Percentiles rank a stretch among this genome's conserved stretches.
phyloP scores from a whole-genome alignment of 1,140 invertebrate species.

The Drosophila kurseongensis region DNA sequence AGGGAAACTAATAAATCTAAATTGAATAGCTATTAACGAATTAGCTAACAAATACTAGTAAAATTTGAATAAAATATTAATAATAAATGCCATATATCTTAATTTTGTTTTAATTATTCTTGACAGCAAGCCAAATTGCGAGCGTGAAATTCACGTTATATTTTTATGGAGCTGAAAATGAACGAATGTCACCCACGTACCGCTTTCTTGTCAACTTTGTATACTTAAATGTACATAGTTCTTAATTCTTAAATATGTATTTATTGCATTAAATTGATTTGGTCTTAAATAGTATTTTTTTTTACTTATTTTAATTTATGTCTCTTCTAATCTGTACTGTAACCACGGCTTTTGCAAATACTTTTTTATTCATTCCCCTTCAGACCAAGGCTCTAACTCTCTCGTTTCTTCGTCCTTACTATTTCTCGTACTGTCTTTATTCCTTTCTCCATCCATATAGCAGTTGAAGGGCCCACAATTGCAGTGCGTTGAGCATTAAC shows the following conservation, averaged over 20 bases:
- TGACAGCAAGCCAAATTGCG: too few species aligned
- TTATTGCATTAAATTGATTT: not conserved
- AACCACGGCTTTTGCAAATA: not conserved
- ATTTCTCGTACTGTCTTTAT: not conserved
- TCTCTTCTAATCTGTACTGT: not conserved
- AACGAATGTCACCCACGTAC: too few species aligned
- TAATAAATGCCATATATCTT: too few species aligned
- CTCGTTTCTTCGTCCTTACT: constrained; percentile 6
- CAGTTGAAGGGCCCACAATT: constrained; percentile 28
- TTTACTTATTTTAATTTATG: accelerated
- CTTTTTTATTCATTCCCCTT: constrained; percentile 25
- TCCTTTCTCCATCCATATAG: constrained; percentile 22
- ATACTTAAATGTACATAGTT: too few species aligned
- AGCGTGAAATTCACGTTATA: too few species aligned
- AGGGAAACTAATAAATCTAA: not conserved
- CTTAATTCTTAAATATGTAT: too few species aligned
- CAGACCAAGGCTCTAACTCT: constrained; percentile 9
- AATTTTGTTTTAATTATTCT: too few species aligned
- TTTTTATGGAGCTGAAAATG: too few species aligned
- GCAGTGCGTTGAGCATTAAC: constrained; percentile 38
- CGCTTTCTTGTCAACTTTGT: too few species aligned
- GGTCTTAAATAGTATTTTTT: not conserved
- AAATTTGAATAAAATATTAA: too few species aligned
- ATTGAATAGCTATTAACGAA: too few species aligned
- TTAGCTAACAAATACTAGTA: too few species aligned